These are phyloP conservation scores for Eulacestoma nigropectus DNA, from an alignment of 2,113 vertebrate species.

Conservation along the genomic window DNA sequence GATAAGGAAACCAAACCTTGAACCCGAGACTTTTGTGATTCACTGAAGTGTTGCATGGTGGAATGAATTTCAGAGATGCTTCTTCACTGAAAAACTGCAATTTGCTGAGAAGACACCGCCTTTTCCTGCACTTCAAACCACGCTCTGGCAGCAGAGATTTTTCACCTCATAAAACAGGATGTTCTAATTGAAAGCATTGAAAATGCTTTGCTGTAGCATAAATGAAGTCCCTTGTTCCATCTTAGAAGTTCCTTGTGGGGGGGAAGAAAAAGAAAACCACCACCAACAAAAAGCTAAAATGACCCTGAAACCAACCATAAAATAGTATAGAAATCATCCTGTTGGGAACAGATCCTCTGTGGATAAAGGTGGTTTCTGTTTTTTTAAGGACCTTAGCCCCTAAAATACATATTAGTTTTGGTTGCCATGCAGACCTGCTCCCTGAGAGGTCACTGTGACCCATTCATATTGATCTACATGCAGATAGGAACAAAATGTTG, in stretches of 20 bases:
- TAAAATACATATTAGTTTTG: not conserved
- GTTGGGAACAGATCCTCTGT: not conserved
- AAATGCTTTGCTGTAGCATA: not conserved
- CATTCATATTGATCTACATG: not conserved
- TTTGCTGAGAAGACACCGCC: not conserved
- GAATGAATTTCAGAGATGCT: not conserved
- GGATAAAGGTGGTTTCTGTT: not conserved
- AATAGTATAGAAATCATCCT: not conserved
- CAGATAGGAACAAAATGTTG: slow-evolving; percentile 6
- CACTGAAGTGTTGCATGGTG: not conserved
- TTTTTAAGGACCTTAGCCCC: not conserved
- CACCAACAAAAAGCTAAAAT: not conserved
- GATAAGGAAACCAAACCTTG: not conserved
- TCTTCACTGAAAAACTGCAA: not conserved
- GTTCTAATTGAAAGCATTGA: not conserved
- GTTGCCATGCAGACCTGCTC: slow-evolving; percentile 23
- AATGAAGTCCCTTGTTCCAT: not conserved
- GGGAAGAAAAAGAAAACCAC: not conserved
- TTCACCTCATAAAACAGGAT: slow-evolving; percentile 38
- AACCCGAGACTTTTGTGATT: not conserved
- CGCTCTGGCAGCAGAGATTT: not conserved
- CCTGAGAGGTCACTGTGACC: slow-evolving; percentile 41
- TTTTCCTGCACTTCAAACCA: not conserved
- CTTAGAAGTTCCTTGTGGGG: not conserved
- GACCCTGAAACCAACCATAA: not conserved